phyloP scores from a whole-genome alignment of 1,140 invertebrate species.

The Trachymyrmex cornetzi region DNA sequence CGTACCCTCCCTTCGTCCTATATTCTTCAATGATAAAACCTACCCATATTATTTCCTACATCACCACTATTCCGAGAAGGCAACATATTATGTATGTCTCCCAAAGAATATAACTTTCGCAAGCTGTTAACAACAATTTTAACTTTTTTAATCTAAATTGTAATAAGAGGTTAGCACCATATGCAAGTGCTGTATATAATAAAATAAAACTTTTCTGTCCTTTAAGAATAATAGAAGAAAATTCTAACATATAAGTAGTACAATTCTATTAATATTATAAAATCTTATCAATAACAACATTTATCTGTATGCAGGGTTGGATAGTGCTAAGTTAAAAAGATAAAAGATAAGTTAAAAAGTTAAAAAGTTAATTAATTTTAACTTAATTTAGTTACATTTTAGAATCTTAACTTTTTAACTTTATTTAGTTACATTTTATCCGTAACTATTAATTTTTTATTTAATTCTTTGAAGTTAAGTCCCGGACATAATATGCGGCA shows the following conservation, averaged over 20 bases:
- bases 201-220: neutral
- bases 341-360: no score
- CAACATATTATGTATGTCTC: constrained; percentile 9
- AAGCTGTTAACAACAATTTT: neutral
- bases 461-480: no score
- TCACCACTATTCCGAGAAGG: constrained; percentile 19
- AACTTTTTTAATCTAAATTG: neutral
- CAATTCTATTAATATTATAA: neutral
- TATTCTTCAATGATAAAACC: constrained; percentile 61
- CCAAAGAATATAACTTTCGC: constrained; percentile 12
- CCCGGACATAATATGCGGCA: no score
- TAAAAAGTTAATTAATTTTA: no score
- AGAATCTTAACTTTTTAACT: no score
- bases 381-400: no score
- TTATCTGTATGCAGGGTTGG: neutral
- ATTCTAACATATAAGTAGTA: neutral
- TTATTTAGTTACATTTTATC: no score
- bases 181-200: neutral
- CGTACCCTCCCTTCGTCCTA: constrained; percentile 23
- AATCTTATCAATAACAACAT: neutral
- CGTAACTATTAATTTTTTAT: no score
- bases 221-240: neutral
- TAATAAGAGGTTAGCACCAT: neutral
- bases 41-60: constrained; percentile 50
- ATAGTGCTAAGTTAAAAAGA: no score